Base-by-base conservation (phyloP, 2,797 vertebrate genomes). In the Helarctos malayanus region DNA sequence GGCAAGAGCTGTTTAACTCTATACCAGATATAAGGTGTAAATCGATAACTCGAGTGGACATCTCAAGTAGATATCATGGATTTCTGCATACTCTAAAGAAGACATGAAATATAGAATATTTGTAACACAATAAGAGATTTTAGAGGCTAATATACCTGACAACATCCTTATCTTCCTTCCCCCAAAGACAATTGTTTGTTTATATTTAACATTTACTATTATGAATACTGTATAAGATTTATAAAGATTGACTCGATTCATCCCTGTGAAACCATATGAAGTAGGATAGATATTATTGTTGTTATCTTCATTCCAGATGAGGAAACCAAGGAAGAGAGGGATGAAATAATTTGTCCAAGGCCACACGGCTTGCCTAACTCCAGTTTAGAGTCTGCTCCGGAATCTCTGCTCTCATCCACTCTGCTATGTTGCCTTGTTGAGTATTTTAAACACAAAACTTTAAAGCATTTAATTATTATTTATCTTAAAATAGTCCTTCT, bases 131-230 rank as follows among this genome's bases (percentile, higher is more conserved):
- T 63, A 65, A 69, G 65, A 87, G 18, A 68, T 11, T 18, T 47
- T 27, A 3, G 54, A 94, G 41, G 21, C 15, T 63, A 69, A 52
- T 15, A 71, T 13, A 63, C 19, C 57, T 0, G 0, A 1, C n/a
- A 79, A 73, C 7, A 19, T 65, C 27, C 63, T 87, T 54, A 71
- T 15, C 47, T 88, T 94, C 47, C 49, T 19, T 83, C 65, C 45
- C 6, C 81, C 41, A 68, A 84, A 93, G 35, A 93, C 15, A 73
- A 65, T 12, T 56, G 38, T 68, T 93, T 90, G 32, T 81, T 96
- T 76, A 69, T 61, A 68, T 73, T 86, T 94, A 93, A 85, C 11
- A 41, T 35, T 95, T 91, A 21, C n/a, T 83, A 35, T 80, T 49
- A 68, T 3, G 10, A 69, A n/a, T 73, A 29, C 38, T 56, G 78